These are phyloP conservation scores for Naja naja DNA, from an alignment of 2,113 vertebrate species.

Conservation along the genomic window DNA sequence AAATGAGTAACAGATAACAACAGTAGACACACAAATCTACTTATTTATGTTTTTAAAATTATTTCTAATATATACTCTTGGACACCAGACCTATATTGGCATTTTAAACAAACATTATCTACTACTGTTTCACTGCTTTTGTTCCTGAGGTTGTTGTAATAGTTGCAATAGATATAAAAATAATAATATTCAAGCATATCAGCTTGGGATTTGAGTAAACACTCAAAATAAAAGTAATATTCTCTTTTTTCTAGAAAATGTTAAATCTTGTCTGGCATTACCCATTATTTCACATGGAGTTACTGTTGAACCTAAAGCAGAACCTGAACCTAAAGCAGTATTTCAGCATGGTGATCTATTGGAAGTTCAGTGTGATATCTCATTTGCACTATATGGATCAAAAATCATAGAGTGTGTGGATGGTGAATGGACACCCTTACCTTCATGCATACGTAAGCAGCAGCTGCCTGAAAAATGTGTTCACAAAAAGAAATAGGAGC, in stretches of 20 bases:
- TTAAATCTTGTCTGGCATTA: not conserved
- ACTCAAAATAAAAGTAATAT: not conserved
- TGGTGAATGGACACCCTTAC: not conserved
- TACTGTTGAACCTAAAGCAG: not conserved
- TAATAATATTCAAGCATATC: not conserved
- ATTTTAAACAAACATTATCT: not conserved
- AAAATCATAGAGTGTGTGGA: not conserved
- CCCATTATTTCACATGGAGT: not conserved
- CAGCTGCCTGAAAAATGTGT: not conserved
- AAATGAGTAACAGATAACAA: not conserved
- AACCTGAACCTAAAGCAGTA: not conserved
- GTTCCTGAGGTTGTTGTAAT: not conserved
- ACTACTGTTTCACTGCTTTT: not conserved
- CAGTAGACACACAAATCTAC: not conserved
- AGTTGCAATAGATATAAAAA: not conserved
- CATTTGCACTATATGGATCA: not conserved
- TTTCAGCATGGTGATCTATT: not conserved
- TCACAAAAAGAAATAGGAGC: not conserved
- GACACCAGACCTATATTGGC: not conserved
- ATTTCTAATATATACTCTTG: not conserved
- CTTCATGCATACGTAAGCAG: not conserved
- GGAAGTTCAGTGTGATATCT: not conserved
- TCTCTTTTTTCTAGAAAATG: not conserved
- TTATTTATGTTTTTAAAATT: not conserved
- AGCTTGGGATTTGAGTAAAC: not conserved